Evolutionary conservation across 2,113 vertebrate species (phyloP).

Genomic region (Atherinomorus stipes): DNA sequence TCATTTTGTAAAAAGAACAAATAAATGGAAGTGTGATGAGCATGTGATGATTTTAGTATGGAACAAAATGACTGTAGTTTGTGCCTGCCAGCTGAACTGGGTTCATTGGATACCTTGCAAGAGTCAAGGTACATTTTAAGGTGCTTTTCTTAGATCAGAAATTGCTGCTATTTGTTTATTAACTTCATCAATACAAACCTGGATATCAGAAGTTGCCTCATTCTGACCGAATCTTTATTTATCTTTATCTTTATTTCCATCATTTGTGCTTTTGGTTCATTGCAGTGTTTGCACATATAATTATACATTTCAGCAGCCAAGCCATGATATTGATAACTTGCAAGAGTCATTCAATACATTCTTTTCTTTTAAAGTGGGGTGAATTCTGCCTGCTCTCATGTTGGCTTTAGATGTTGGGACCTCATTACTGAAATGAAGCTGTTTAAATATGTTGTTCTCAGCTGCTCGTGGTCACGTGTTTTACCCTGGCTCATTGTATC

Average conservation of each 20-base stretch:
- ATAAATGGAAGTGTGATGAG: slow-evolving; percentile 21
- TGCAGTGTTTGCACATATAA: slow-evolving; percentile 13
- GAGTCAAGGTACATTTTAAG: slow-evolving; percentile 30
- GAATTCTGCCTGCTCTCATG: slow-evolving; percentile 2
- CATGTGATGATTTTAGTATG: slow-evolving; percentile 10
- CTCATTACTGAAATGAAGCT: slow-evolving; percentile 12
- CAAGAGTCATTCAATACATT: slow-evolving; percentile 20
- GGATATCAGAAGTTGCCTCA: neutral
- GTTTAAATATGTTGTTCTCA: slow-evolving; percentile 38
- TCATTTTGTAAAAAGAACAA: slow-evolving; percentile 46
- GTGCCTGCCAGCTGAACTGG: slow-evolving; percentile 4
- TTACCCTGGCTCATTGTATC: slow-evolving; percentile 56
- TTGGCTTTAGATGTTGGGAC: slow-evolving; percentile 13
- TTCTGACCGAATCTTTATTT: neutral
- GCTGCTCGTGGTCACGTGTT: slow-evolving; percentile 44
- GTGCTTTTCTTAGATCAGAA: slow-evolving; percentile 33
- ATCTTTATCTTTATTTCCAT: neutral
- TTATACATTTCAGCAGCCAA: slow-evolving; percentile 20
- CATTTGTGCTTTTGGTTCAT: slow-evolving; percentile 52
- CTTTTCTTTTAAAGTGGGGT: slow-evolving; percentile 44
- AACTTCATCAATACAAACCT: slow-evolving; percentile 3
- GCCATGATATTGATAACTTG: slow-evolving; percentile 5
- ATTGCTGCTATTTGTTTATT: slow-evolving; percentile 13
- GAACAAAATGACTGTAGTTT: slow-evolving; percentile 1
- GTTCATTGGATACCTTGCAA: neutral